A percentile compares a stretch with the other conserved stretches of the same genome.
Conservation (phyloP, 2,113 vertebrate genomes). For the Ceyx melanurus region DNA sequence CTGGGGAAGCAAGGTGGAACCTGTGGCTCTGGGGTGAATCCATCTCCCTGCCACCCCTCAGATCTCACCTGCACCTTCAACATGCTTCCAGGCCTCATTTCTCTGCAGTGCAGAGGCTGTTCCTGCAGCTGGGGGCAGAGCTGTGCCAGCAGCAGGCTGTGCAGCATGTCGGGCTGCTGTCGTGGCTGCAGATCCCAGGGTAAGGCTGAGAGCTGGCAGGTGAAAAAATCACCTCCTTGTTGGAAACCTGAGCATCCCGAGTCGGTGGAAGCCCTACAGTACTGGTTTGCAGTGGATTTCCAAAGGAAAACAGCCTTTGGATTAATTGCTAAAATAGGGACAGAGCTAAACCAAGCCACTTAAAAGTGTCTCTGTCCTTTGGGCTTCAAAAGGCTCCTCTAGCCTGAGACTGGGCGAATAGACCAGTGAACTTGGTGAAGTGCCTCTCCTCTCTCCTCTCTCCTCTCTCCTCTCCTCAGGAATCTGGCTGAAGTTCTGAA, state of each 20-base stretch:
- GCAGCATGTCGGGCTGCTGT: background rate
- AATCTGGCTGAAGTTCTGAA: background rate
- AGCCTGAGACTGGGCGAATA: background rate
- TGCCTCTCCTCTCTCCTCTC: background rate
- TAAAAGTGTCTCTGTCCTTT: background rate
- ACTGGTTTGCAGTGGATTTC: background rate
- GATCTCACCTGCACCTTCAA: background rate
- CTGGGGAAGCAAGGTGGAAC: constrained; percentile 53
- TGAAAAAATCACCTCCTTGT: background rate
- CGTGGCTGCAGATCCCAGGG: background rate
- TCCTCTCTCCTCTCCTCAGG: background rate
- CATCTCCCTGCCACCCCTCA: background rate
- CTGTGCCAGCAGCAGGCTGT: background rate
- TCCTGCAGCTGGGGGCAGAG: background rate
- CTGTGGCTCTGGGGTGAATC: background rate
- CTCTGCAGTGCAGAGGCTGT: background rate
- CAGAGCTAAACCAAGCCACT: background rate
- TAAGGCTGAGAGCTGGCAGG: background rate
- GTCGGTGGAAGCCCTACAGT: background rate
- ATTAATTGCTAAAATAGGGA: background rate
- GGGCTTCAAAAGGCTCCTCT: background rate
- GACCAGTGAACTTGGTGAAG: background rate
- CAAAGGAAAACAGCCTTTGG: background rate
- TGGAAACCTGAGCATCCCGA: background rate
- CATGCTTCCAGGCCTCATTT: fast-evolving